phyloP scores from a whole-genome alignment of 2,797 vertebrate genomes.

The Chlorospingus flavigularis region DNA sequence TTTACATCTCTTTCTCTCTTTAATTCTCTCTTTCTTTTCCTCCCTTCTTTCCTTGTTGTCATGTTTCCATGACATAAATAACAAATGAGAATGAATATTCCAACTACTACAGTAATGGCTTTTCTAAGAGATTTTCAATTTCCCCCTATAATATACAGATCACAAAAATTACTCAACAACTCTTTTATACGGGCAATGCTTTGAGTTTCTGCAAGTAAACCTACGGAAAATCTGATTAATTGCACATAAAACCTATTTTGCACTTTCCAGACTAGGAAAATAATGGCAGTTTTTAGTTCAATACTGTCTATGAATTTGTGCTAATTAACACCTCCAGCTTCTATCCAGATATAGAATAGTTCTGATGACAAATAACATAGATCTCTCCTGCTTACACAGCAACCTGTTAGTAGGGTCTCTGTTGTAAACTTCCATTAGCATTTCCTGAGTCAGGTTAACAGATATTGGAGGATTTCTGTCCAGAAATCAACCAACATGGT shows the following conservation, averaged over 20 bases:
- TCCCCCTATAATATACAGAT: not conserved
- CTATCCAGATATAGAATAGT: not conserved
- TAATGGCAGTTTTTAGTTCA: not conserved
- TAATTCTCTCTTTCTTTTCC: too few species aligned
- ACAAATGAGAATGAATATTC: not conserved
- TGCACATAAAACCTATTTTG: not conserved
- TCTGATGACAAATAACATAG: not conserved
- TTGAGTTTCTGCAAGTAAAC: not conserved
- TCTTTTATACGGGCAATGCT: not conserved
- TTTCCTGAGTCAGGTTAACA: constrained; percentile 11
- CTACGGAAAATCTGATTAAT: not conserved
- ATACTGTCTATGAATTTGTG: not conserved
- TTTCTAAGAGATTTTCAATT: not conserved
- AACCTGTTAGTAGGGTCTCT: not conserved
- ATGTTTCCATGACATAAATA: not conserved
- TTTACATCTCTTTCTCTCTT: not conserved
- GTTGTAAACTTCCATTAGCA: not conserved
- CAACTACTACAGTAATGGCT: not conserved
- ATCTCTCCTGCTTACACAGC: not conserved
- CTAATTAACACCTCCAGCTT: not conserved
- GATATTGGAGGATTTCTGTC: not conserved
- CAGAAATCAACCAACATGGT: not conserved
- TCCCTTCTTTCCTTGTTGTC: not conserved
- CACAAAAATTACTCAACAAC: not conserved
- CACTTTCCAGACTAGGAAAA: not conserved